Evolutionary conservation across 2,888 invertebrate genomes (phyloP).

Genomic region (Corythucha ciliata): DNA sequence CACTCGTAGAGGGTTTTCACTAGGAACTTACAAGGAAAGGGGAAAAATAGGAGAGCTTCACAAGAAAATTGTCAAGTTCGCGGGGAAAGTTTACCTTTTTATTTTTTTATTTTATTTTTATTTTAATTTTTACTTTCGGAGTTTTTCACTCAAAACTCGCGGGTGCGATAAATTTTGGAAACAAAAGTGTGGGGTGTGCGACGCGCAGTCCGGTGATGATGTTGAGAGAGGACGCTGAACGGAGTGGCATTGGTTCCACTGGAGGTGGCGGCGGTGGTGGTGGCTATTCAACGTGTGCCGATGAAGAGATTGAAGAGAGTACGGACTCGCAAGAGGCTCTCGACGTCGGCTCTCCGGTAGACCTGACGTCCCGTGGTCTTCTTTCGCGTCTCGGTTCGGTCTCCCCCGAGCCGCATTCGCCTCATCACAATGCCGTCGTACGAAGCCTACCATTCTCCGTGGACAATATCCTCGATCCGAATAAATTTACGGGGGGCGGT

Average conservation of each 20-base stretch:
- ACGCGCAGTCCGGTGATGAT: conserved; percentile 15
- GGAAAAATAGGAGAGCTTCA: no score
- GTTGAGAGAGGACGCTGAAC: conserved; percentile 19
- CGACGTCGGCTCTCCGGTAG: conserved; percentile 42
- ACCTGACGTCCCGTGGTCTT: conserved; percentile 42
- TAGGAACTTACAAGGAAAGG: no score
- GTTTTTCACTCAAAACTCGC: neutral
- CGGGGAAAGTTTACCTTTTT: no score
- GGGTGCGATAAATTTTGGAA: neutral
- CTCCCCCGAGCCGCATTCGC: conserved; percentile 30
- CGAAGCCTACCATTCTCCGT: conserved; percentile 70
- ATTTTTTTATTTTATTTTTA: no score
- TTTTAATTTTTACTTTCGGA: no score
- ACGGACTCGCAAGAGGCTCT: conserved; percentile 26
- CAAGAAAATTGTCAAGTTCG: no score
- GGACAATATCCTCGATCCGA: conserved; percentile 82
- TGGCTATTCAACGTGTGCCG: conserved; percentile 16
- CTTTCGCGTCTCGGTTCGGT: conserved; percentile 34
- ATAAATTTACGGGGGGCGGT: conserved; percentile 70
- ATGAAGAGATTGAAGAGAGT: no score
- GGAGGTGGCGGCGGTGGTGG: no score
- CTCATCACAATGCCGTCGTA: conserved; percentile 35
- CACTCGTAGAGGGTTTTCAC: no score
- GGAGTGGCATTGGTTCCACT: neutral
- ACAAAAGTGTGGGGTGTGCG: neutral